These are phyloP conservation scores for Trialeurodes vaporariorum DNA, from an alignment of 1,140 invertebrate genomes.

Conservation along the genomic window DNA sequence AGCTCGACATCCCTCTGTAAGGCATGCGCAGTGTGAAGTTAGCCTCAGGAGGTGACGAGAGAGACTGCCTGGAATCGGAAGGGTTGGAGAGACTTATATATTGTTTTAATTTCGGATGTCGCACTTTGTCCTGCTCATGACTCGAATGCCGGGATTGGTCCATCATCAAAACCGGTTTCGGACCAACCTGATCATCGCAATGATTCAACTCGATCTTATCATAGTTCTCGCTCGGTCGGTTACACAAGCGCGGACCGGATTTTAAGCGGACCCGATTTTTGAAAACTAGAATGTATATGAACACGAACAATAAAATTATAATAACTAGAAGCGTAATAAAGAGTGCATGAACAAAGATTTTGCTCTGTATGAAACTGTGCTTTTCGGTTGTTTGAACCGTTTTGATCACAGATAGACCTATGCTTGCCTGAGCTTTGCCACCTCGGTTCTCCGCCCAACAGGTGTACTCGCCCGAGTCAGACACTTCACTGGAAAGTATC, in stretches of 20 bases:
- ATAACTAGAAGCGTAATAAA: slow-evolving; percentile 44
- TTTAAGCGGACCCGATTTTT: slow-evolving; percentile 31
- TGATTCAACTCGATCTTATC: slow-evolving; percentile 62
- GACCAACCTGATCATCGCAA: slow-evolving; percentile 27
- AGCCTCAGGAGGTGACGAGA: background rate
- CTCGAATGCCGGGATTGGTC: too few species aligned
- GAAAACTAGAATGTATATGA: slow-evolving; percentile 45
- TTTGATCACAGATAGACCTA: slow-evolving; percentile 48
- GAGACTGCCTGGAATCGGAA: background rate
- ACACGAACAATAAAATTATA: slow-evolving; percentile 44
- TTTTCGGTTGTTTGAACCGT: slow-evolving; percentile 25
- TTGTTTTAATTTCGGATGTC: background rate
- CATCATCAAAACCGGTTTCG: too few species aligned
- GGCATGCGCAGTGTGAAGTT: background rate
- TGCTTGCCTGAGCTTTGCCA: slow-evolving; percentile 53
- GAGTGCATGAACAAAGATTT: slow-evolving; percentile 40
- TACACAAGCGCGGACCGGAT: slow-evolving; percentile 32
- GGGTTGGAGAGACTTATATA: background rate
- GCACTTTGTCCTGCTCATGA: background rate
- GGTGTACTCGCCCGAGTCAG: slow-evolving; percentile 58
- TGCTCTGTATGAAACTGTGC: slow-evolving; percentile 38
- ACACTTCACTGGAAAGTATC: slow-evolving; percentile 50
- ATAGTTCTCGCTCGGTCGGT: slow-evolving; percentile 41
- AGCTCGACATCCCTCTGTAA: background rate
- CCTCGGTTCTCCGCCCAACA: slow-evolving; percentile 63